These are phyloP conservation scores for Halichondria panicea DNA, from an alignment of 37 sponge, comb jelly and placozoan species.

Conservation along the genomic window DNA sequence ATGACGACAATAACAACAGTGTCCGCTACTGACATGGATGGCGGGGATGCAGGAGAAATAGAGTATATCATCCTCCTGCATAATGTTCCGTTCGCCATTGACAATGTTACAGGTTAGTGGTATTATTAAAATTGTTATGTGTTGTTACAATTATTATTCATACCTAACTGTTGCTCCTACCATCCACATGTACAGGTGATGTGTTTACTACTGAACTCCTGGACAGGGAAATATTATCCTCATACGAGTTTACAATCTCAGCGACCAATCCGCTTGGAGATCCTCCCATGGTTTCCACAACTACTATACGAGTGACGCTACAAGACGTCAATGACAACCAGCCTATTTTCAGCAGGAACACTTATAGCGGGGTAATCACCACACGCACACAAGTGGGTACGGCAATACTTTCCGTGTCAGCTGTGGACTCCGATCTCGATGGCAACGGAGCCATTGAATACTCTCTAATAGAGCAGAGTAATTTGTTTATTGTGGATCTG, in stretches of 20 bases:
- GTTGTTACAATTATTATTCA: too few species aligned
- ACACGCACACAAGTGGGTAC: background rate
- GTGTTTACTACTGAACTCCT: constrained; percentile 16
- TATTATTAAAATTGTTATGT: too few species aligned
- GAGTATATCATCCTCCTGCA: constrained; percentile 12
- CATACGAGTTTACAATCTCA: constrained; percentile 22
- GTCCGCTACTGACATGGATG: constrained; percentile 51
- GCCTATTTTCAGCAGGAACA: constrained; percentile 20
- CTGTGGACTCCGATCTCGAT: constrained; percentile 48
- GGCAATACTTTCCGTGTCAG: constrained; percentile 22
- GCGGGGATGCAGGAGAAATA: constrained; percentile 11
- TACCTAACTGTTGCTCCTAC: too few species aligned
- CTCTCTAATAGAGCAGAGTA: constrained; percentile 1
- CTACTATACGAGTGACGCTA: constrained; percentile 8
- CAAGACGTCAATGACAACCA: constrained; percentile 58
- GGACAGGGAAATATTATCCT: constrained; percentile 45
- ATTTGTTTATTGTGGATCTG: constrained; percentile 15
- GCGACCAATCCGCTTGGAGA: constrained; percentile 31
- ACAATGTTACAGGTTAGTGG: constrained; percentile 26
- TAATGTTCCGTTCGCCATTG: constrained; percentile 39
- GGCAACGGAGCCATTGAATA: constrained; percentile 32
- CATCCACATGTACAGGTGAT: too few species aligned
- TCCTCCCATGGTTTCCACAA: constrained; percentile 12
- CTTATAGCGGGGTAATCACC: constrained; percentile 1
- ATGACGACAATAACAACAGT: constrained; percentile 5